These are phyloP conservation scores for Drosophila aldrichi DNA, from an alignment of 2,888 invertebrate species.

Conservation along the genomic window DNA sequence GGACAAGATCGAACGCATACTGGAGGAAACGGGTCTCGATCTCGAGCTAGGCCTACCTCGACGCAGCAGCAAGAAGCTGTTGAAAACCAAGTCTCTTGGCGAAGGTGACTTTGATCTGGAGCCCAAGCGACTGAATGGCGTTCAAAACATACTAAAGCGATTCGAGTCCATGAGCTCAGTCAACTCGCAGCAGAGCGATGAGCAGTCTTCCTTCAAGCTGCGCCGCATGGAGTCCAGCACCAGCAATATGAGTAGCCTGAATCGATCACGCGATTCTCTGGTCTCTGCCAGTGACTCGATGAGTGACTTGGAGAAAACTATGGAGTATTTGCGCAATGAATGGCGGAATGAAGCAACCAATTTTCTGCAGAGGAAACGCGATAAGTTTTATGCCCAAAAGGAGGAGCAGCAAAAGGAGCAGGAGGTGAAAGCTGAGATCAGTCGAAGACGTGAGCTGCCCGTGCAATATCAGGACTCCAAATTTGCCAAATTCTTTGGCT, in stretches of 20 bases:
- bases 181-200: slow-evolving; percentile 72
- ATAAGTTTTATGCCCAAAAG: slow-evolving; percentile 77
- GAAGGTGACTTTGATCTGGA: slow-evolving; percentile 77
- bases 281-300: slow-evolving; percentile 76
- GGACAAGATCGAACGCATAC: slow-evolving; percentile 83
- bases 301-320: slow-evolving; percentile 84
- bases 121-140: slow-evolving; percentile 63
- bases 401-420: slow-evolving; percentile 54
- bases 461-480: slow-evolving; percentile 82
- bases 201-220: slow-evolving; percentile 71
- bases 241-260: slow-evolving; percentile 80
- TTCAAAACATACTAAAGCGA: slow-evolving; percentile 82
- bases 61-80: slow-evolving; percentile 70
- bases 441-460: slow-evolving; percentile 56
- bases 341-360: slow-evolving; percentile 84
- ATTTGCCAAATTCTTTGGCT: slow-evolving; percentile 82
- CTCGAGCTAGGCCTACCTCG: slow-evolving; percentile 77
- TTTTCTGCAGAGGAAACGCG: slow-evolving; percentile 83
- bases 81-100: slow-evolving; percentile 80
- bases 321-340: slow-evolving; percentile 84
- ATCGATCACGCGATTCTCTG: slow-evolving; percentile 81
- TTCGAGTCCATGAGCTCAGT: slow-evolving; percentile 83
- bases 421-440: slow-evolving; percentile 21
- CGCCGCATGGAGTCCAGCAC: slow-evolving; percentile 82
- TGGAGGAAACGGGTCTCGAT: slow-evolving; percentile 82